Conservation (phyloP, 2,797 vertebrate species). For the Vultur gryphus region DNA sequence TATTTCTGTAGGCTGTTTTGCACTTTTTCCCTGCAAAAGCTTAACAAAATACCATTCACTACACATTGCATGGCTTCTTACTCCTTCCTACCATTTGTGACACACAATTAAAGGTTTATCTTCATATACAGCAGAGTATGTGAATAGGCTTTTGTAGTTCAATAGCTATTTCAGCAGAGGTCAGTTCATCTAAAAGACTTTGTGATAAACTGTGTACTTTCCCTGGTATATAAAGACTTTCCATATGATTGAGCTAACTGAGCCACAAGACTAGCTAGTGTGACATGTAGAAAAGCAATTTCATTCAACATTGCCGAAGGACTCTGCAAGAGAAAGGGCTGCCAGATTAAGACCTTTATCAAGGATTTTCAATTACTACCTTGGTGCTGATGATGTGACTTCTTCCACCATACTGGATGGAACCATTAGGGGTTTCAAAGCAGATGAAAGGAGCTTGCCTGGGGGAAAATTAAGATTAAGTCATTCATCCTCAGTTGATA, state of each 20-base stretch:
- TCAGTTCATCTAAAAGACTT: neutral
- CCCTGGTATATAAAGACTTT: neutral
- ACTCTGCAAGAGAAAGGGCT: neutral
- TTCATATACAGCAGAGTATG: neutral
- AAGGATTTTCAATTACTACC: neutral
- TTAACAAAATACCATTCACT: neutral
- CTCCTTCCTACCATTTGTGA: neutral
- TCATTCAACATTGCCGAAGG: fast-evolving
- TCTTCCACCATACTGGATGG: neutral
- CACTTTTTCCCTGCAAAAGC: neutral
- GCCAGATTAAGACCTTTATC: neutral
- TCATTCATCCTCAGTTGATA: neutral
- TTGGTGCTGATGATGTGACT: neutral
- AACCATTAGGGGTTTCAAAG: neutral
- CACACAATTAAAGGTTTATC: neutral
- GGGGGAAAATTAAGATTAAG: neutral
- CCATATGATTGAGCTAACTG: neutral
- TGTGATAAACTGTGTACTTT: neutral
- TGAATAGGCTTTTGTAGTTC: neutral
- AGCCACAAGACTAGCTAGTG: neutral
- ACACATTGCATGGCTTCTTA: neutral
- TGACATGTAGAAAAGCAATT: neutral
- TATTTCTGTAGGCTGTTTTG: neutral
- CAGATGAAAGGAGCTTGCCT: neutral
- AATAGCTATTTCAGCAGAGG: neutral